phyloP scores from a whole-genome alignment of 2,113 vertebrate genomes.

The Pygoscelis adeliae region DNA sequence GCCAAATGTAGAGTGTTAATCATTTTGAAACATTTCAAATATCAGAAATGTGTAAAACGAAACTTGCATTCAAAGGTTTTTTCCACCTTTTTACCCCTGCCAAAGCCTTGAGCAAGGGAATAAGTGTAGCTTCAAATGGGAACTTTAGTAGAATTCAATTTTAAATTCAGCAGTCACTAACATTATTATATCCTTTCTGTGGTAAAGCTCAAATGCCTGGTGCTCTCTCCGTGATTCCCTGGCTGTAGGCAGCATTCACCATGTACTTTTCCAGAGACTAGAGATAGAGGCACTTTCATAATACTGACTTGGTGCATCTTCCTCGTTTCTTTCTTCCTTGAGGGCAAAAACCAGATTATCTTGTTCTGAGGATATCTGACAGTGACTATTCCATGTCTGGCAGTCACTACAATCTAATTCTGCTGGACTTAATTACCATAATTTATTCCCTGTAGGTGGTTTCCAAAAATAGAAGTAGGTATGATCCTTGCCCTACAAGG shows the following conservation, averaged over 20 bases:
- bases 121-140: neutral
- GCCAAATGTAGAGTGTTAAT: neutral
- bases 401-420: conserved; percentile 46
- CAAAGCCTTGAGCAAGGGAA: neutral
- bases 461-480: conserved; percentile 54
- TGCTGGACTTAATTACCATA: conserved; percentile 43
- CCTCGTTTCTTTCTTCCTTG: neutral
- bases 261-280: conserved; percentile 10
- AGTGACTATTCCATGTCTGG: conserved; percentile 33
- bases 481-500: conserved; percentile 24
- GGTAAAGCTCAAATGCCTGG: neutral
- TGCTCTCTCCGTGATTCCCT: neutral
- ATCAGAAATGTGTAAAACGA: conserved; percentile 4
- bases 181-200: neutral
- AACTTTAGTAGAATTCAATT: neutral
- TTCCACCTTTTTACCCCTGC: neutral
- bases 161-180: neutral
- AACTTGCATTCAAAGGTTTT: neutral
- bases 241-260: neutral
- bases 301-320: conserved; percentile 4
- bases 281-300: neutral
- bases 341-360: conserved; percentile 13
- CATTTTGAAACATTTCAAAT: neutral
- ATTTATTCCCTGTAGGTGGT: conserved; percentile 36
- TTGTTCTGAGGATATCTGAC: conserved; percentile 44